Evolutionary conservation across 92 coral and sea anemone species (phyloP).

Genomic region (Plumapathes pennacea): DNA sequence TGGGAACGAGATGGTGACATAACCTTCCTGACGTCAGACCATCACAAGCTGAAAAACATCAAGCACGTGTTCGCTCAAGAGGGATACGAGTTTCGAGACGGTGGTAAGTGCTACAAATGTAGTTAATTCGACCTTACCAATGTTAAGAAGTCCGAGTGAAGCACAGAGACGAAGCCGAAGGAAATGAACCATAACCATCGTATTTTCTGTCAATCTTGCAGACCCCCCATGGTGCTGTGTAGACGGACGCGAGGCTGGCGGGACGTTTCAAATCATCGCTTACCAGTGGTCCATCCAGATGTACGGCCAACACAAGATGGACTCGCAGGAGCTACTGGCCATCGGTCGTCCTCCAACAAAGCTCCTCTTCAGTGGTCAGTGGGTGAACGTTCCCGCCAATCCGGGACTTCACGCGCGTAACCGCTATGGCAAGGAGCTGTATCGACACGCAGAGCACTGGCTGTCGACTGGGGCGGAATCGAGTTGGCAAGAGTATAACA

Average conservation of each 20-base stretch:
- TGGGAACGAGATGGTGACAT: constrained; percentile 95
- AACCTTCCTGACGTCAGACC: constrained; percentile 66
- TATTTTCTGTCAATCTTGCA: constrained; percentile 1
- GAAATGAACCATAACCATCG: no score
- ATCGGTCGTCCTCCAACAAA: constrained; percentile 56
- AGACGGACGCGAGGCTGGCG: constrained; percentile 73
- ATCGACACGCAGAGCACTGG: constrained; percentile 88
- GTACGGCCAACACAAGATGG: constrained; percentile 88
- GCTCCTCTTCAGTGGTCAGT: constrained; percentile 66
- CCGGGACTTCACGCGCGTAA: constrained; percentile 76
- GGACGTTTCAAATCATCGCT: constrained; percentile 72
- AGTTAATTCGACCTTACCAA: no score
- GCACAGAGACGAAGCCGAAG: no score
- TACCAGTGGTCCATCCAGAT: constrained; percentile 85
- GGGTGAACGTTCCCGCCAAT: constrained; percentile 77
- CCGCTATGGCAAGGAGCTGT: constrained; percentile 72
- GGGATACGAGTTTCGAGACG: constrained; percentile 55
- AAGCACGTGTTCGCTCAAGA: constrained; percentile 28
- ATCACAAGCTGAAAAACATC: constrained; percentile 43
- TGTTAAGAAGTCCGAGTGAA: no score
- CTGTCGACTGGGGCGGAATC: constrained; percentile 66
- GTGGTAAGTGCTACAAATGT: constrained; percentile 75
- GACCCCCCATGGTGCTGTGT: constrained; percentile 88
- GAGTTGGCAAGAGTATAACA: constrained; percentile 72
- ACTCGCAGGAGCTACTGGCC: constrained; percentile 42